phyloP scores from a whole-genome alignment of 92 coral and sea anemone genomes.

The Phenganax subtilis region DNA sequence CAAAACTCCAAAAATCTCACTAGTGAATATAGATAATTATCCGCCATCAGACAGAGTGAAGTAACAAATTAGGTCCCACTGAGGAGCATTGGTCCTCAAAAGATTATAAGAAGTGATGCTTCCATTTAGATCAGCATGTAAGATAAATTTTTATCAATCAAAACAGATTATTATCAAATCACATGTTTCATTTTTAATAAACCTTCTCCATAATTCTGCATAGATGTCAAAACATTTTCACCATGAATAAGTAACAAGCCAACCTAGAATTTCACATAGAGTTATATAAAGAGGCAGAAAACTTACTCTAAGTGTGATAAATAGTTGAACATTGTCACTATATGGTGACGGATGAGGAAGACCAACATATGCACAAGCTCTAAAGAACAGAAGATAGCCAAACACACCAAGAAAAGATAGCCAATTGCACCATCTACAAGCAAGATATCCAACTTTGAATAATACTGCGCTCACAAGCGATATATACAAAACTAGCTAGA shows the following conservation, averaged over 20 bases:
- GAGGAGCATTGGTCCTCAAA: no score
- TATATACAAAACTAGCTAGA: neutral
- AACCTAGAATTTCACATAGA: neutral
- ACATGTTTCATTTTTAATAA: no score
- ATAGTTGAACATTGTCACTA: slow-evolving; percentile 79
- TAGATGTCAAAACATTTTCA: no score
- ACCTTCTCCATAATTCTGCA: no score
- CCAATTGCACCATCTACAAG: slow-evolving; percentile 82
- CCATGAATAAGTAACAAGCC: neutral
- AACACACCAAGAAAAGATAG: slow-evolving; percentile 75
- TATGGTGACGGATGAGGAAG: slow-evolving; percentile 72
- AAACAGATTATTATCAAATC: no score
- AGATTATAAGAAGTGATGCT: no score
- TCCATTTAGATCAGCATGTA: no score
- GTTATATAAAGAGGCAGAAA: neutral
- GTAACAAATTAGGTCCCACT: no score
- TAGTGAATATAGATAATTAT: no score
- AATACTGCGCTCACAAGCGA: neutral
- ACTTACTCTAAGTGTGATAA: slow-evolving; percentile 83
- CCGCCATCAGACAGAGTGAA: no score
- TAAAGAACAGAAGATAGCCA: slow-evolving; percentile 82
- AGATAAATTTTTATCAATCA: no score
- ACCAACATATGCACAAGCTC: slow-evolving; percentile 79
- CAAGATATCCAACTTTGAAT: neutral
- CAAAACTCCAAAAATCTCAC: no score